Base-by-base conservation (phyloP, 2,113 vertebrate species). In the Elaphurus davidianus region DNA sequence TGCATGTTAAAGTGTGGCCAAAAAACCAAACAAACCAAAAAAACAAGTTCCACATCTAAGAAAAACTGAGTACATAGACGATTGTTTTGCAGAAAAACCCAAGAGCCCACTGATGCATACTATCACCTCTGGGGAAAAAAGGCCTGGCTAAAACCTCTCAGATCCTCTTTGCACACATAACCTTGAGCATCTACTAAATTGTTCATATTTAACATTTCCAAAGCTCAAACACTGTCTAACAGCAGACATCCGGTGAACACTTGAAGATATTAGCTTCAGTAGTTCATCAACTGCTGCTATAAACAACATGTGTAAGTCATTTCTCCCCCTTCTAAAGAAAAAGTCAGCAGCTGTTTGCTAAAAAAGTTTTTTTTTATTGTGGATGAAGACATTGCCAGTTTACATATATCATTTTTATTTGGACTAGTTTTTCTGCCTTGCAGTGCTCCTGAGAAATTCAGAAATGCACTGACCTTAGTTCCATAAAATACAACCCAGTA, bases 321-420 rank as follows among this genome's bases (percentile, higher is more conserved):
- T 91, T 93, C 86, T 97, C 87, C 83, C 92, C 93, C 87, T 64
- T 96, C 97, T 95, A 81, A 98, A 98, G 90, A 97, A 97, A 96
- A 97, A 76, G 36, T 76, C 83, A 97, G 85, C 94, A 97, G 96
- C 94, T 97, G 67, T 84, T 97, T 91, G 91, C 90, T 97, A 76
- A 98, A 96, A 87, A 55, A 6, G 1, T n/a, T 78, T 50, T 64
- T 87, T 93, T 94, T 98, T 92, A 95, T 67, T 93, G 90, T 93
- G 96, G 96, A 84, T 85, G 23, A 93, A 91, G 83, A 97, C 83
- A 94, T 52, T 71, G 94, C 95, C 97, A 98, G 96, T 30, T 97
- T 97, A 97, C 76, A 96, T 87, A 87, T 64, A 95, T 97, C 97
- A 97, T 96, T 96, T 98, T 98, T 97, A 57, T 82, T 95, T 95